These are phyloP conservation scores for Platycercus adscitus DNA, from an alignment of 2,113 vertebrate species.

Conservation along the genomic window DNA sequence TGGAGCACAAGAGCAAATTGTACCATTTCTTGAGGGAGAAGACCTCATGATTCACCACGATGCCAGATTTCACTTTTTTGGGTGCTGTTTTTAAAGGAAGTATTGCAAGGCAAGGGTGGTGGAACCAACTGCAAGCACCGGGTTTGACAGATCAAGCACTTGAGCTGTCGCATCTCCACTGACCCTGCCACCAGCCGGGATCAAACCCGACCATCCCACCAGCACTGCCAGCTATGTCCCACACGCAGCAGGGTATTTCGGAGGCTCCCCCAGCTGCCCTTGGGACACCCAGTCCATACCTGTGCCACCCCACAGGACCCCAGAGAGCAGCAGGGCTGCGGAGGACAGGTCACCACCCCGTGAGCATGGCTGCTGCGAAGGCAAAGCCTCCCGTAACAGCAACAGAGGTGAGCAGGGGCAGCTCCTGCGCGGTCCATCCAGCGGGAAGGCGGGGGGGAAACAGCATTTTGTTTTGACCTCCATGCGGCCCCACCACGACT, in stretches of 20 bases:
- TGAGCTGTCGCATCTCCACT: neutral
- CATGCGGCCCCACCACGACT: neutral
- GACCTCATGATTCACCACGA: neutral
- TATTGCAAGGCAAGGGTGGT: neutral
- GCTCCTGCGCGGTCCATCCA: neutral
- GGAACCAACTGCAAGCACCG: neutral
- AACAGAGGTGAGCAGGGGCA: neutral
- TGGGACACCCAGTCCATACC: neutral
- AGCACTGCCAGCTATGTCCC: rapidly evolving
- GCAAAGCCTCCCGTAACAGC: neutral
- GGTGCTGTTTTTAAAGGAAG: neutral
- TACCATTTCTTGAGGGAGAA: neutral
- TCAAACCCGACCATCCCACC: neutral
- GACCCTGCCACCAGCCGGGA: neutral
- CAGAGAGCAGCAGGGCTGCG: neutral
- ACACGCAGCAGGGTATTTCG: neutral
- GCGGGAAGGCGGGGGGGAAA: neutral
- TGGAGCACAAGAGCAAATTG: neutral
- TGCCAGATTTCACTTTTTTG: neutral
- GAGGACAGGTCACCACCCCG: neutral
- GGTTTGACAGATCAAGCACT: neutral
- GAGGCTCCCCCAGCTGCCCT: neutral
- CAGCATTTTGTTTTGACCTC: neutral
- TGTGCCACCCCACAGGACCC: rapidly evolving
- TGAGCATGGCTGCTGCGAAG: neutral